Conservation (phyloP, 2,113 vertebrate species). For the Ursus arctos region DNA sequence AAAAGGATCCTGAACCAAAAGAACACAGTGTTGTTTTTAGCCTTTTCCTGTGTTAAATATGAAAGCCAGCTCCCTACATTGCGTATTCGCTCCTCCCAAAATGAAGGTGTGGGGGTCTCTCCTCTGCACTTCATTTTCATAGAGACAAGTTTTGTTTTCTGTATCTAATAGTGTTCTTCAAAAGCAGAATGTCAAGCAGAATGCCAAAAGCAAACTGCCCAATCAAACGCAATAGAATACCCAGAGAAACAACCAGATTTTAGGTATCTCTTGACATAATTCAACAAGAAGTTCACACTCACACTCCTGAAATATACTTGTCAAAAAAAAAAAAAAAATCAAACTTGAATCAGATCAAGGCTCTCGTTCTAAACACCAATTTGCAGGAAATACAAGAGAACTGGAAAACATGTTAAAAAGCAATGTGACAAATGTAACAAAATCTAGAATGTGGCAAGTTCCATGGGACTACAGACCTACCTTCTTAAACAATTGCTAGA, state of each 20-base stretch:
- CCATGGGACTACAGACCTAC: background rate
- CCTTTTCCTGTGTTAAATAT: background rate
- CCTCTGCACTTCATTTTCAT: background rate
- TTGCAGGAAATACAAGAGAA: slow-evolving; percentile 42
- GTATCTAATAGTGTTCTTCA: background rate
- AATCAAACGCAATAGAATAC: background rate
- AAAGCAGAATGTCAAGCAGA: slow-evolving; percentile 16
- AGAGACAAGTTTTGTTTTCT: slow-evolving; percentile 32
- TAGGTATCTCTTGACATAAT: slow-evolving; percentile 23
- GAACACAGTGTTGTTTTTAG: background rate
- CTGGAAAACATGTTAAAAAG: background rate
- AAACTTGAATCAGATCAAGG: background rate
- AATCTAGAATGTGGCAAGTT: background rate
- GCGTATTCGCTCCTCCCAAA: background rate
- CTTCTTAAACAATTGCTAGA: background rate
- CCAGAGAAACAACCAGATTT: background rate
- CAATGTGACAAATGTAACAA: background rate
- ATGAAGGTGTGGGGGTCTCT: background rate
- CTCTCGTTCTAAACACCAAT: slow-evolving; percentile 17
- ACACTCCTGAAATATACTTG: background rate
- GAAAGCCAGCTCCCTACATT: background rate
- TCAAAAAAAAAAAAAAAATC: slow-evolving; percentile 19
- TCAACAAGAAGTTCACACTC: slow-evolving; percentile 31
- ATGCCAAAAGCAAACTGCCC: slow-evolving; percentile 10
- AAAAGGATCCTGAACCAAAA: background rate